These are phyloP conservation scores for Oxyscelio sp. DNA, from an alignment of 2,888 invertebrate species.

Conservation along the genomic window DNA sequence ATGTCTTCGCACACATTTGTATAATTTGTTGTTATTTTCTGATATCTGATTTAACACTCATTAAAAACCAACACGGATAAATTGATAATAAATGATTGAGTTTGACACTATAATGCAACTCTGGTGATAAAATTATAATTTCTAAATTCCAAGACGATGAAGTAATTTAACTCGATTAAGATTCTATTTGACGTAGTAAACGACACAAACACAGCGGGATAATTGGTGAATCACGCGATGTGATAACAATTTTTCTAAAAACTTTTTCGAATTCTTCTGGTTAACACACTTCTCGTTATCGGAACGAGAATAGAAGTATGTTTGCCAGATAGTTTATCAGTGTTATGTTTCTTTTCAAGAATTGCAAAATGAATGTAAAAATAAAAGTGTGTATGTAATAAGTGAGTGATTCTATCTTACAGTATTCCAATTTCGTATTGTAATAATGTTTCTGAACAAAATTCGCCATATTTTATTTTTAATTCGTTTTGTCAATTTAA, in stretches of 20 bases:
- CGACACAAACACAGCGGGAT: not conserved
- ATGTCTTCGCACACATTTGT: too few relatives aligned
- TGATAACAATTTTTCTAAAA: constrained; percentile 31
- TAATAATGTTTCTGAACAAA: too few relatives aligned
- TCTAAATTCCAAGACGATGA: not conserved
- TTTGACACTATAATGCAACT: not conserved
- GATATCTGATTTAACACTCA: too few relatives aligned
- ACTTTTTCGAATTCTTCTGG: constrained; percentile 32
- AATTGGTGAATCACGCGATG: constrained; percentile 41
- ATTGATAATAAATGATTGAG: not conserved
- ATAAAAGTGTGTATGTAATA: not conserved
- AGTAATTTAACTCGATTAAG: not conserved
- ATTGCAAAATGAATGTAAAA: constrained; percentile 38
- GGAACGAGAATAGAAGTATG: constrained; percentile 39
- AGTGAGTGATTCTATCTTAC: not conserved
- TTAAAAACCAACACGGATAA: not conserved
- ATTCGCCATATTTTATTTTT: too few relatives aligned
- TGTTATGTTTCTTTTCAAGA: constrained; percentile 24
- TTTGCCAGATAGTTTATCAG: constrained; percentile 46
- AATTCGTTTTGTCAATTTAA: too few relatives aligned
- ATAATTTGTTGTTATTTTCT: too few relatives aligned
- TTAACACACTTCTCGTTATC: constrained; percentile 48
- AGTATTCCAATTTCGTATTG: not conserved
- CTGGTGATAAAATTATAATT: not conserved
- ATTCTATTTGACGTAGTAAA: not conserved